These are phyloP conservation scores for Spialia ferax DNA, from an alignment of 2,888 invertebrate genomes.

Conservation along the genomic window DNA sequence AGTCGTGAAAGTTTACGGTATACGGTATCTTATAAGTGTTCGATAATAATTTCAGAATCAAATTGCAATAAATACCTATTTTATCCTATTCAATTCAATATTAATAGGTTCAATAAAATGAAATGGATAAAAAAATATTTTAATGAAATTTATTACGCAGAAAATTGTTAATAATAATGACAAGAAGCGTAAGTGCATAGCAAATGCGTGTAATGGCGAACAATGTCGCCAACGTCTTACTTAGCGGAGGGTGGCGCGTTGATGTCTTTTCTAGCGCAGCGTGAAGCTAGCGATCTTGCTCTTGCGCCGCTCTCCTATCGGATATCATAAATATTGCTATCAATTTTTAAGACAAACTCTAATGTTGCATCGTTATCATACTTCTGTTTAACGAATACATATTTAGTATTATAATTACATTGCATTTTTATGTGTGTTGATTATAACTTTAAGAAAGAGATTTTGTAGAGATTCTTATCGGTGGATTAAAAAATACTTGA, in stretches of 20 bases:
- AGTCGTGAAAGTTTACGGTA: no score
- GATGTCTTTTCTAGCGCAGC: slow-evolving; percentile 65
- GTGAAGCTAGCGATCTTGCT: not conserved
- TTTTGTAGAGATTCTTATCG: no score
- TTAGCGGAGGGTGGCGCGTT: slow-evolving; percentile 56
- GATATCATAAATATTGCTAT: not conserved
- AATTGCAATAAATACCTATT: no score
- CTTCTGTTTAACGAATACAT: not conserved
- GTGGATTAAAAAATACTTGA: no score
- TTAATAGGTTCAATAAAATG: no score
- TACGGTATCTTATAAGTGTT: no score
- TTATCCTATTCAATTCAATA: no score
- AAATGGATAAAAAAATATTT: no score
- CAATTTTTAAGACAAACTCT: not conserved
- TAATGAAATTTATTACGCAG: no score
- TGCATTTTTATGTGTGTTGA: no score
- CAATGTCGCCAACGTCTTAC: not conserved
- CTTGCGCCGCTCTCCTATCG: not conserved
- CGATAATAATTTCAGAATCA: no score
- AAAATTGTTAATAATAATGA: no score
- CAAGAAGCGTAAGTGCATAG: not conserved
- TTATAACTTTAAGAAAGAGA: not conserved
- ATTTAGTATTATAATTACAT: not conserved
- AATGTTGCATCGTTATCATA: not conserved
- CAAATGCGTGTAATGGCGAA: slow-evolving; percentile 3